Evolutionary conservation across 2,797 vertebrate genomes (phyloP).

Genomic region (Thaleichthys pacificus): DNA sequence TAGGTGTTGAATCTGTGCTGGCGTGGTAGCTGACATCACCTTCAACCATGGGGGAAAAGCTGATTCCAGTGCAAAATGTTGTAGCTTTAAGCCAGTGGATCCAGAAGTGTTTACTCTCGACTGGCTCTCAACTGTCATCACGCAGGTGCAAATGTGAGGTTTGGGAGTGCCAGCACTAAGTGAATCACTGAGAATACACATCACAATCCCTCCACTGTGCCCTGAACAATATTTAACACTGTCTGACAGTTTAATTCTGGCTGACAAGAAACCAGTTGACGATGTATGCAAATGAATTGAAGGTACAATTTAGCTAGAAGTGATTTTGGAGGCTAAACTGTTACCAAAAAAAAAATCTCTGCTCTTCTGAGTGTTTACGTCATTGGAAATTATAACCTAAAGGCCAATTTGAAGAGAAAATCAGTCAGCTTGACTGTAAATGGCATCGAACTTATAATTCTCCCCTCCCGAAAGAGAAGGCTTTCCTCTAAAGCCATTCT

Average conservation of each 20-base stretch:
- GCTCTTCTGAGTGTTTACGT: not conserved
- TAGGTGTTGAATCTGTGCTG: not conserved
- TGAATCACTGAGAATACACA: slow-evolving; percentile 22
- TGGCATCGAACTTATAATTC: slow-evolving; percentile 8
- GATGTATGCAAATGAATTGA: too few species aligned
- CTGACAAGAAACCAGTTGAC: too few species aligned
- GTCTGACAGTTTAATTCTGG: too few species aligned
- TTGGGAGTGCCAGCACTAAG: slow-evolving; percentile 21
- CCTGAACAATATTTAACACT: too few species aligned
- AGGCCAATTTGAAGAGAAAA: slow-evolving; percentile 3
- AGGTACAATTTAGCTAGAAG: too few species aligned
- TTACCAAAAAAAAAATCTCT: not conserved
- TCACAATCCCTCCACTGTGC: too few species aligned
- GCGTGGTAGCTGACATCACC: not conserved
- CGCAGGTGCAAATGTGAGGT: slow-evolving; percentile 23
- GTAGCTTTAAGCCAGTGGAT: slow-evolving; percentile 15
- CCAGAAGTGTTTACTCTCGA: slow-evolving; percentile 29
- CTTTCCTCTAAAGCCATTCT: slow-evolving; percentile 20
- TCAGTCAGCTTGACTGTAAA: slow-evolving; percentile 9
- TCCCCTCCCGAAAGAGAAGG: slow-evolving; percentile 12
- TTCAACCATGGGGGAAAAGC: too few species aligned
- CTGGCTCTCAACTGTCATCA: slow-evolving; percentile 26
- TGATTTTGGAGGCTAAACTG: not conserved
- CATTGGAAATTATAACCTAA: not conserved
- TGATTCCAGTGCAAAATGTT: slow-evolving; percentile 24